Base-by-base conservation (phyloP, 2,888 invertebrate genomes). In the Diarsia rubi region DNA sequence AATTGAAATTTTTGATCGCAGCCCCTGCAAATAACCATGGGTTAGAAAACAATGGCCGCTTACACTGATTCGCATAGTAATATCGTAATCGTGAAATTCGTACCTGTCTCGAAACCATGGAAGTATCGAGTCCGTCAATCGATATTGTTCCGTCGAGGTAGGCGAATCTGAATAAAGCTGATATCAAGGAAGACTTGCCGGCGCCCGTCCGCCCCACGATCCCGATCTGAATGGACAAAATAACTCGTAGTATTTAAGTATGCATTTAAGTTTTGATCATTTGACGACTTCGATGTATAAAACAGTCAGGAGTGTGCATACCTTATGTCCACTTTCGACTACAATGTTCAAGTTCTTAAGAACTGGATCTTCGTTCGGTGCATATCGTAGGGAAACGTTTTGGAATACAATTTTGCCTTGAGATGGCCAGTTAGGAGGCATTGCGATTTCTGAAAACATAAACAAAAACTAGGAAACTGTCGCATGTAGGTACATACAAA, bases 121-220 rank as follows among this genome's bases (percentile, higher is more conserved):
- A 92, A 3, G 97, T 97, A 82, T 97, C 97, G 8, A 98, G 89
- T 27, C 96, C 97, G 87, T 98, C 98, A 76, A 98, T 97, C 52
- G 94, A 89, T 69, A 98, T 96, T 12, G 90, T 89, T 14, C 98
- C 98, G 27, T 97, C 96, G 69, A 97, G 92, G 80, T 97, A 97
- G 0, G 97, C 97, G 83, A 98, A 95, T 84, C 98, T 95, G 92
- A 98, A 98, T 83, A 98, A 91, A 4, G 98, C 97, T 3, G 97
- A 97, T 85, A 98, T 97, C 65, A 98, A 89, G 0, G 98, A 98
- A 1, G 97, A 97, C 92, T 98, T 98, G 2, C 98, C 98, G 2
- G 98, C 98, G 12, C 98, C 98, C 0, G 98, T 98, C 79, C 98
- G 94, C 0, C 98, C 98, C 3, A 98, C 98, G 70, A 98, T 97